Conservation (phyloP, 1,140 invertebrate species). For the Aporrectodea caliginosa region DNA sequence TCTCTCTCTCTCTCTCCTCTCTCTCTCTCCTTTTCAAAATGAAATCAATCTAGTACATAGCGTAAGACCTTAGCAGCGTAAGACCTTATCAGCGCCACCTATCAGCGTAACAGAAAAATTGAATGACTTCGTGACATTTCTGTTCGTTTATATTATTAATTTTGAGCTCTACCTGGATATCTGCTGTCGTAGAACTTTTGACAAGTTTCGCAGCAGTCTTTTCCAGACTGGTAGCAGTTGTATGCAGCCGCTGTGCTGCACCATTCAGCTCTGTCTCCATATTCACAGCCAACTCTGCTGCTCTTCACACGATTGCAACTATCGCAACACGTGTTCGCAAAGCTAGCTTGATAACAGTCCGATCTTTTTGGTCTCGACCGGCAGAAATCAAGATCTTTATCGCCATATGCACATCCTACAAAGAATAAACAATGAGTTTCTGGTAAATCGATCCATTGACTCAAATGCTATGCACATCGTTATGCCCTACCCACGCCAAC, state of each 20-base stretch:
- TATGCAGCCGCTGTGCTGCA: not conserved
- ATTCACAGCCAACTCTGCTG: not conserved
- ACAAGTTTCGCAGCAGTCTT: not conserved
- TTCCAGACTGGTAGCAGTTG: not conserved
- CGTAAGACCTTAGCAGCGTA: too few relatives aligned
- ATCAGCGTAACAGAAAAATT: too few relatives aligned
- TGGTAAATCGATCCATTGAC: too few relatives aligned
- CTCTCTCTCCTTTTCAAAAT: too few relatives aligned
- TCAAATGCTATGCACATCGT: too few relatives aligned
- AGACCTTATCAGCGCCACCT: too few relatives aligned
- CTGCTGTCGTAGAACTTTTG: not conserved
- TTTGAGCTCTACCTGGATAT: not conserved
- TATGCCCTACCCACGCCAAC: too few relatives aligned
- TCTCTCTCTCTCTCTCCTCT: too few relatives aligned
- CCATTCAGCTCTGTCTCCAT: conserved; percentile 5
- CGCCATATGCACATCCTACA: not conserved
- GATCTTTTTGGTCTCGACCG: not conserved
- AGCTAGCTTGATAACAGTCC: not conserved
- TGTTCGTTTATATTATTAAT: too few relatives aligned
- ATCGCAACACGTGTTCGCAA: not conserved
- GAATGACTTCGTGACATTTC: too few relatives aligned
- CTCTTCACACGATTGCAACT: not conserved
- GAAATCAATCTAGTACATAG: too few relatives aligned
- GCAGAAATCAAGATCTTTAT: not conserved
- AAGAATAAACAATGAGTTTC: not conserved